Percentiles rank a stretch among this genome's conserved stretches.
These are phyloP conservation scores for Akabosia matsudoensis DNA, from an alignment of 1,140 invertebrate species.

Conservation along the genomic window DNA sequence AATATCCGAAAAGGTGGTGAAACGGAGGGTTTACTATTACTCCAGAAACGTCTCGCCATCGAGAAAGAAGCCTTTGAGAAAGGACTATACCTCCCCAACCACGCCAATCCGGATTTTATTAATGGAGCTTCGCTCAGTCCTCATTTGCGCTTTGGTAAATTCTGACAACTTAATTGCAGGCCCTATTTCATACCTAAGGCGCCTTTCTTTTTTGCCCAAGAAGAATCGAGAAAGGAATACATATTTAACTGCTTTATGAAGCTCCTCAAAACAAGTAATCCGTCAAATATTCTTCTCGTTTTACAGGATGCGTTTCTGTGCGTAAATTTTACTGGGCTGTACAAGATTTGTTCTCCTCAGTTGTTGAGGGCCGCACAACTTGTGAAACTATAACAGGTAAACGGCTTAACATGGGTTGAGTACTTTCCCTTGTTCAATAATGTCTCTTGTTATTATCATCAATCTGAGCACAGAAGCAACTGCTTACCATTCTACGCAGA, in stretches of 20 bases:
- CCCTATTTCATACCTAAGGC: background rate
- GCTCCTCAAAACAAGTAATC: no score
- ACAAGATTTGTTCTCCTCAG: constrained; percentile 60
- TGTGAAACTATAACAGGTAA: constrained; percentile 54
- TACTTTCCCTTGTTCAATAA: no score
- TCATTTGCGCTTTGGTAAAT: constrained; percentile 60
- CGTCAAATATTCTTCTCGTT: background rate
- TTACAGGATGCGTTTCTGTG: constrained; percentile 59
- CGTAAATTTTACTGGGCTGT: constrained; percentile 64
- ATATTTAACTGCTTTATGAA: no score
- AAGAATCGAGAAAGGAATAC: no score
- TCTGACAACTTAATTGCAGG: no score
- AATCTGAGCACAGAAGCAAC: no score
- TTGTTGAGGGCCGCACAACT: constrained; percentile 54
- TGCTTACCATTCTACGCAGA: no score
- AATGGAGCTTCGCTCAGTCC: constrained; percentile 65
- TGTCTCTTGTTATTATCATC: no score
- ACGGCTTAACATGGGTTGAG: no score
- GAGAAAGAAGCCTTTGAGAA: constrained; percentile 60
- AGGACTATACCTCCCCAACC: constrained; percentile 61
- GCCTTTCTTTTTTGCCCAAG: background rate
- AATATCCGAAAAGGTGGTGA: constrained; percentile 66
- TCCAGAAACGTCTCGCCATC: constrained; percentile 56
- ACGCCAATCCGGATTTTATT: constrained; percentile 63
- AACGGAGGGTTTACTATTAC: constrained; percentile 59